Conservation (phyloP, 92 coral and sea anemone species). For the Hydrozoanthus gracilis region DNA sequence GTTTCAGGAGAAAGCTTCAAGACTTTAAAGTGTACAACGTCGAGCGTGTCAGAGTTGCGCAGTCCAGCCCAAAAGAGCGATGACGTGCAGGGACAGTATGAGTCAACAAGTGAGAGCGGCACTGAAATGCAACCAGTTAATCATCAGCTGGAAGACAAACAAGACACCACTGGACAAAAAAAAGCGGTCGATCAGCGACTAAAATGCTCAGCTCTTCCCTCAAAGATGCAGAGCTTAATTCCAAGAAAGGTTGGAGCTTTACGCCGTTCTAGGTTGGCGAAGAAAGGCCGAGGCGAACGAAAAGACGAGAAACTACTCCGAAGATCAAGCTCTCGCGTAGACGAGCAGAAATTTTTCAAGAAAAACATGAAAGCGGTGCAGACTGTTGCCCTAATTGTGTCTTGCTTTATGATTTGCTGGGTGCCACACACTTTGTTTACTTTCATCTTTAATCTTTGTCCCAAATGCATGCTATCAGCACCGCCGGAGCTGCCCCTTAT, state of each 20-base stretch:
- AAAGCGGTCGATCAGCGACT: neutral
- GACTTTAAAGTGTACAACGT: neutral
- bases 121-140: neutral
- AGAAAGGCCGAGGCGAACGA: neutral
- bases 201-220: constrained; percentile 12
- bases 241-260: constrained; percentile 24
- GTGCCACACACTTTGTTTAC: constrained; percentile 23
- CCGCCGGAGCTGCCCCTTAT: neutral
- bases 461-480: neutral
- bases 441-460: neutral
- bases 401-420: constrained; percentile 31
- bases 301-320: constrained; percentile 1
- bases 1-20: constrained; percentile 37
- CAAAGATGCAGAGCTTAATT: constrained; percentile 17
- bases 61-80: constrained; percentile 23
- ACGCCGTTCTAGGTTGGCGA: constrained; percentile 2
- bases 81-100: too few species aligned
- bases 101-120: constrained; percentile 20
- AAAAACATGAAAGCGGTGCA: constrained; percentile 46
- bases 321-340: constrained; percentile 7
- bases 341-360: constrained; percentile 18
- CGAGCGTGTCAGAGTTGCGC: constrained; percentile 27
- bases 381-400: constrained; percentile 35
- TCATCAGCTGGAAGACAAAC: neutral
- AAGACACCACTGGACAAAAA: neutral